Percentiles rank a stretch among this genome's conserved stretches.
Conservation (phyloP, 2,888 invertebrate genomes). For the Penaeus monodon region DNA sequence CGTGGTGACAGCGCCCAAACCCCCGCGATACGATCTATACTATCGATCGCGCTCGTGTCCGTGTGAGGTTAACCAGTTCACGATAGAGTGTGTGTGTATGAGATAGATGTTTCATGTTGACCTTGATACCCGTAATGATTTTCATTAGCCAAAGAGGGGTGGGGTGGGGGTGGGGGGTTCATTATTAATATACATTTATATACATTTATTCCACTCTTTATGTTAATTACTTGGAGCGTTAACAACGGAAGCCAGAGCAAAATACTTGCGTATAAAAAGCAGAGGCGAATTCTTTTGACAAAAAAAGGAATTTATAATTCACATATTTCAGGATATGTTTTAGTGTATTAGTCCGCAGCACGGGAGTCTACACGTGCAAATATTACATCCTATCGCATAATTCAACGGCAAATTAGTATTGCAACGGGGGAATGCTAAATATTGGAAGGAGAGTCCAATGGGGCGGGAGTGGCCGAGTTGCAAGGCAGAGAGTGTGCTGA, state of each 20-base stretch:
- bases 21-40: too few species aligned
- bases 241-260: too few species aligned
- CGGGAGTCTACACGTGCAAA: background rate
- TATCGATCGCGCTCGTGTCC: too few species aligned
- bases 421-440: conserved; percentile 4
- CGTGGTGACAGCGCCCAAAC: too few species aligned
- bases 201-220: background rate
- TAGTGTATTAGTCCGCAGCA: too few species aligned
- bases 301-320: too few species aligned
- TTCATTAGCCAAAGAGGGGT: background rate
- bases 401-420: background rate
- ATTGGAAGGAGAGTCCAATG: conserved; percentile 13
- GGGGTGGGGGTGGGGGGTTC: background rate
- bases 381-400: background rate
- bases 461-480: conserved; percentile 33
- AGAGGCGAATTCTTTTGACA: too few species aligned
- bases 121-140: too few species aligned
- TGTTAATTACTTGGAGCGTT: background rate
- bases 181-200: background rate
- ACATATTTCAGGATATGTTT: too few species aligned
- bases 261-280: too few species aligned
- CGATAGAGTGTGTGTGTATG: background rate
- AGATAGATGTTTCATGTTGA: background rate
- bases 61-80: too few species aligned
- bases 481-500: conserved; percentile 36